Base-by-base conservation (phyloP, 1,140 invertebrate species). In the Drosophila kurseongensis region DNA sequence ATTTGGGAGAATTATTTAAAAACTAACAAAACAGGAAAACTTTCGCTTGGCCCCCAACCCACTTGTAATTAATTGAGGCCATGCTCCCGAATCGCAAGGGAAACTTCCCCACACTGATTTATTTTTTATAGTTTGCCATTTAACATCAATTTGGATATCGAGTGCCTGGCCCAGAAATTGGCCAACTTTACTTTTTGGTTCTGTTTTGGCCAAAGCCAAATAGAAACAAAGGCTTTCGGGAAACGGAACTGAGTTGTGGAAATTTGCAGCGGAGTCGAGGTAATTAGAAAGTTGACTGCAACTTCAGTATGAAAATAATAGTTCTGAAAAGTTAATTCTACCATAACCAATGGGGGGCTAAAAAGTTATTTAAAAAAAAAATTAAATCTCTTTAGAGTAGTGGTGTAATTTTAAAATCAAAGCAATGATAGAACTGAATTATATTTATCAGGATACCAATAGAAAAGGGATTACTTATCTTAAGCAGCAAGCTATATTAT, bases 1-100 rank as follows among this genome's bases (percentile, higher is more conserved):
- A 86, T 88, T 75, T 45, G 50, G 18, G 29, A 79, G 76, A 83
- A 76, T 79, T 68, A 79, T 86, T 88, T 78, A 75, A 84, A 75
- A 83, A 79, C 79, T 79, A 83, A 79, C 66, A 59, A 69, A 78
- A 78, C 66, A 73, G 62, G 51, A 79, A 78, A 86, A 86, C 79
- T 86, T 86, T 86, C 35, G n/a, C 45, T 35, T 29, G 14, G 18
- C 14, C 10, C 13, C 14, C 18, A 23, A 1, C 16, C 52, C 57
- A 69, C 74, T 81, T 48, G 54, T 82, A 75, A 58, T 67, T 67
- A 68, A 85, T 88, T 79, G 78, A 62, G 78, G 79, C 61, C 83
- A 79, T n/a, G 38, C 58, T 44, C 58, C 61, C 66, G 52, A 68
- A 66, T 75, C 41, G 56, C 42, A 36, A 41, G 51, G 32, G 36